Evolutionary conservation across 2,888 invertebrate species (phyloP), one percentile per base, ranked within the genome.

Genomic region (Pinctada fucata): DNA sequence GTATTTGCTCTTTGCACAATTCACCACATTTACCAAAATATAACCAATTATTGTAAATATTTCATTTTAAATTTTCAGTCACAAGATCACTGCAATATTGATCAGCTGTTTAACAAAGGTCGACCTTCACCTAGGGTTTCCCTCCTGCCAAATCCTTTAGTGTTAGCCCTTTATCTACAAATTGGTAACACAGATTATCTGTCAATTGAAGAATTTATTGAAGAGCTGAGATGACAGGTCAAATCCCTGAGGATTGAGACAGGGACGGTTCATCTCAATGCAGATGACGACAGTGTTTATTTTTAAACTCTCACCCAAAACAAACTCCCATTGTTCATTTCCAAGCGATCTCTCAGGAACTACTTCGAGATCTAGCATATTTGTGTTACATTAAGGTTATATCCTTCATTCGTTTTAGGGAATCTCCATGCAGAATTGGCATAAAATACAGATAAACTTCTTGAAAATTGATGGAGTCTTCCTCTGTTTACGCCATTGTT

Each of bases 241-340:
- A 31, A 31, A 31, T 31, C 31, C 31, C 31, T 31, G 31, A 31
- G 31, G 31, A 31, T 31, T 31, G 31, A 31, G 31, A 31, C 31
- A 31, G 31, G 31, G 31, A 31, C 31, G 31, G 31, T 31, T 31
- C 31, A 31, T 31, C 31, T 31, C 31, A 31, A 10, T 6, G 58
- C 58, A 58, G 58, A 58, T 58, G 58, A 58, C 58, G 58, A 58
- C 58, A 58, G 13, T 58, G 58, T 58, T 58, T 58, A 58, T 58
- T 58, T 58, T 58, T 58, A 90, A 31, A 31, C 31, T 31, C 96
- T 95, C 94, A 97, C 97, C 97, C 94, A 97, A 94, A 93, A 97
- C 95, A 94, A 99, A 98, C 94, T 99, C 98, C 98, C 98, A 98
- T 94, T 97, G 96, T 94, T 98, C 98, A 93, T 97, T 97, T 94